phyloP scores from a whole-genome alignment of 2,113 vertebrate species.

The Colossoma macropomum region DNA sequence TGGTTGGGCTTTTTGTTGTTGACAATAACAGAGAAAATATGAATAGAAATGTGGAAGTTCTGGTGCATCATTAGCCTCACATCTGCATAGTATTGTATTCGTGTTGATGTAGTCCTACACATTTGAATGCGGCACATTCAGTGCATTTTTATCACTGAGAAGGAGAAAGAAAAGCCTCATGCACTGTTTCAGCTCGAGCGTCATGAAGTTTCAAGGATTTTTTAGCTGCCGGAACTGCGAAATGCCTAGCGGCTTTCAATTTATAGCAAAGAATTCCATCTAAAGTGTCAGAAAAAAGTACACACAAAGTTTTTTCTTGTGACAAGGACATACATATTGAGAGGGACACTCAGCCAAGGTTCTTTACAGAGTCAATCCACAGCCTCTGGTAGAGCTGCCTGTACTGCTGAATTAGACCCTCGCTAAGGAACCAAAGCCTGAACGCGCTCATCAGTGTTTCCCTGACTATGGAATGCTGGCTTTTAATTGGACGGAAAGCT shows the following conservation, averaged over 20 bases:
- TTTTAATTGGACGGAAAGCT: constrained; percentile 37
- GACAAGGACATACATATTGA: constrained; percentile 27
- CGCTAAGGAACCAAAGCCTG: not conserved
- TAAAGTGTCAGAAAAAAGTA: not conserved
- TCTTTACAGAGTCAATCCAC: constrained; percentile 15
- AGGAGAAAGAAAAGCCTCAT: not conserved
- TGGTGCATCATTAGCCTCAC: no score
- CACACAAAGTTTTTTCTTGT: not conserved
- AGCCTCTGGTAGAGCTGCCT: not conserved
- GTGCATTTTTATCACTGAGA: not conserved
- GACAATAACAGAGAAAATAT: no score
- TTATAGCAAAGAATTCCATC: not conserved
- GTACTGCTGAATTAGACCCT: not conserved
- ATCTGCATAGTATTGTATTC: no score
- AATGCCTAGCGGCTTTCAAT: not conserved
- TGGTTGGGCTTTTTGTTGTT: no score
- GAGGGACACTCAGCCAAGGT: constrained; percentile 23
- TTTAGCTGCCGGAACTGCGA: not conserved
- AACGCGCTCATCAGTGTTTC: not conserved
- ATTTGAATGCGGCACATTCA: not conserved
- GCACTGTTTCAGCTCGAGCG: not conserved
- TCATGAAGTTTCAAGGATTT: not conserved
- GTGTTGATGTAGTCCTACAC: no score
- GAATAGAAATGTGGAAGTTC: no score
- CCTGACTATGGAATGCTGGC: constrained; percentile 16